These are phyloP conservation scores for Puntigrus tetrazona DNA, from an alignment of 2,113 vertebrate genomes.

Conservation along the genomic window DNA sequence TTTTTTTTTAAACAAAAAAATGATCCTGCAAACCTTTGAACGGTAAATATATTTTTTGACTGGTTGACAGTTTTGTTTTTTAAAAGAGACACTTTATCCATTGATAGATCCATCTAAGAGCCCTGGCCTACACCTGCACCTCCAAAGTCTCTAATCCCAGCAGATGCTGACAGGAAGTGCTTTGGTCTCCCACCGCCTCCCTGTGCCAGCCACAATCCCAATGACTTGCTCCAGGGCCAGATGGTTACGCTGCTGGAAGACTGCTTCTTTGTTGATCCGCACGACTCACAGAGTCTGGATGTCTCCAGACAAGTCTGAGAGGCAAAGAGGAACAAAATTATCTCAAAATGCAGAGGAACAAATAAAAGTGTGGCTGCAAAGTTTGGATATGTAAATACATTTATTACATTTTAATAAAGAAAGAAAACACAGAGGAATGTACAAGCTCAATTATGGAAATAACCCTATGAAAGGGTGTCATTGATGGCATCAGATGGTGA, in stretches of 20 bases:
- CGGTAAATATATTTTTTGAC: background rate
- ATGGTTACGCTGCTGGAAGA: constrained; percentile 96
- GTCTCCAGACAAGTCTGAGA: constrained; percentile 93
- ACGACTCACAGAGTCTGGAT: constrained; percentile 97
- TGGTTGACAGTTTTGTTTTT: background rate
- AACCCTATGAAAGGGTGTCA: background rate
- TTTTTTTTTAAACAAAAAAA: background rate
- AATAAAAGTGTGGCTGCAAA: constrained; percentile 49
- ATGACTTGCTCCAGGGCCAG: constrained; percentile 94
- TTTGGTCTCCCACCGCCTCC: constrained; percentile 81
- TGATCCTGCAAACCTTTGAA: background rate
- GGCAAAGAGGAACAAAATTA: constrained; percentile 32
- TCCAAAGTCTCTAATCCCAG: constrained; percentile 92
- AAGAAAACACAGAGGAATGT: background rate
- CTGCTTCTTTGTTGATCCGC: constrained; percentile 92
- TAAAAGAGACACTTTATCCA: constrained; percentile 2
- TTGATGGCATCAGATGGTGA: background rate
- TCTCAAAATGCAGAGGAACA: constrained; percentile 12
- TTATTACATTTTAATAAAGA: background rate
- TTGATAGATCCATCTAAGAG: background rate
- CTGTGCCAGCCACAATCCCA: constrained; percentile 92
- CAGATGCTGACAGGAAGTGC: constrained; percentile 85
- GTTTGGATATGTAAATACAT: background rate
- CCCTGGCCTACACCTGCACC: constrained; percentile 72
- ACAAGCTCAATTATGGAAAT: background rate